Conservation (phyloP, 2,797 vertebrate species). For the Peromyscus attwateri region DNA sequence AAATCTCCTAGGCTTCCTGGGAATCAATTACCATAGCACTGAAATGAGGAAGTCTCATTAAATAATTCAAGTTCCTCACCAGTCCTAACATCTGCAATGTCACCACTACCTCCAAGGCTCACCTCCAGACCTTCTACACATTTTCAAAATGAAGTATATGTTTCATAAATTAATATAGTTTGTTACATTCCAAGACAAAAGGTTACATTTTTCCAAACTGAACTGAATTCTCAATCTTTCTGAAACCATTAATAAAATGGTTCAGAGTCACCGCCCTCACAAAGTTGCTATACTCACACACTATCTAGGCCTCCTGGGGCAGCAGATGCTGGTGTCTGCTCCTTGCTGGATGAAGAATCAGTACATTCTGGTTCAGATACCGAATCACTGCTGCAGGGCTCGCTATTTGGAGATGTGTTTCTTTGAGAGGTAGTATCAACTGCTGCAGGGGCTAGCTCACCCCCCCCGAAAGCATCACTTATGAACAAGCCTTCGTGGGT, state of each 20-base stretch:
- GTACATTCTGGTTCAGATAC: slow-evolving; percentile 90
- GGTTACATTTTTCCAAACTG: slow-evolving; percentile 16
- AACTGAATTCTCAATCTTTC: slow-evolving; percentile 1
- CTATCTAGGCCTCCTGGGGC: slow-evolving; percentile 88
- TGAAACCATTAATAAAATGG: slow-evolving; percentile 57
- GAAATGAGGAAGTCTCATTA: slow-evolving; percentile 31
- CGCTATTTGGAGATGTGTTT: slow-evolving; percentile 86
- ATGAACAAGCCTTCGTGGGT: slow-evolving; percentile 98
- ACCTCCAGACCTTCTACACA: not conserved
- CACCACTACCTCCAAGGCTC: not conserved
- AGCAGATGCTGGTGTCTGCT: slow-evolving; percentile 88
- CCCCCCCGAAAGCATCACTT: slow-evolving; percentile 93
- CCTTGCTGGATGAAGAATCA: slow-evolving; percentile 92
- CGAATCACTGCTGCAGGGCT: slow-evolving; percentile 90
- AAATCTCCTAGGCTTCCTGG: slow-evolving; percentile 8
- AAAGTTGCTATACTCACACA: slow-evolving; percentile 89
- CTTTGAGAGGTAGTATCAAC: slow-evolving; percentile 85
- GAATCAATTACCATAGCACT: not conserved
- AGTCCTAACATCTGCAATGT: slow-evolving; percentile 47
- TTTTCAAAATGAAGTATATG: slow-evolving; percentile 29
- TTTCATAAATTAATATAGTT: slow-evolving; percentile 39
- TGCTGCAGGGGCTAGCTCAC: slow-evolving; percentile 85
- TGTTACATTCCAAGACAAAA: slow-evolving; percentile 57
- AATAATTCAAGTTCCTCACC: slow-evolving; percentile 3
- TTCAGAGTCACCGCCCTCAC: not conserved